These are phyloP conservation scores for Cosmopolites sordidus DNA, from an alignment of 2,888 invertebrate genomes.

Conservation along the genomic window DNA sequence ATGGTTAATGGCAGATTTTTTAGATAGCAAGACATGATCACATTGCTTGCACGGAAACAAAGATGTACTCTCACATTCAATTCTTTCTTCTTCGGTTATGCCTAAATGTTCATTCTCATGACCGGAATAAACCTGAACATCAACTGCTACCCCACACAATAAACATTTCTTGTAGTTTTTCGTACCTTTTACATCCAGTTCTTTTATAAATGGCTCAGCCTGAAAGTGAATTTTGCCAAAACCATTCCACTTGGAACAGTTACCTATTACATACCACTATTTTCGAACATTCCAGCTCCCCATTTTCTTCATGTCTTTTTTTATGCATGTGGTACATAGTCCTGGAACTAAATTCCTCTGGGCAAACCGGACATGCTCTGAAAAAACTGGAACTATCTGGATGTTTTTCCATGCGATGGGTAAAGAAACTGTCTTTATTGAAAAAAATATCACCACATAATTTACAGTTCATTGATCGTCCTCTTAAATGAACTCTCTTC, in stretches of 20 bases:
- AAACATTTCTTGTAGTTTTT: constrained; percentile 5
- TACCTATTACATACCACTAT: too few species aligned
- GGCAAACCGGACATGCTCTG: constrained; percentile 9
- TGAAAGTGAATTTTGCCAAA: too few species aligned
- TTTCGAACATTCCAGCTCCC: neutral
- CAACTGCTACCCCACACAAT: constrained; percentile 6
- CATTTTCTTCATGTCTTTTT: constrained; percentile 8
- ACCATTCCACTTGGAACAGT: too few species aligned
- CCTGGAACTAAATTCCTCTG: constrained; percentile 8
- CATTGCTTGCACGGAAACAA: constrained; percentile 5
- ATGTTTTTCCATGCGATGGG: constrained; percentile 9
- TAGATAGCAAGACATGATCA: constrained; percentile 1
- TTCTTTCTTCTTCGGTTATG: neutral
- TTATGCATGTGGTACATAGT: constrained; percentile 1
- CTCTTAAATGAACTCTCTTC: constrained; percentile 6
- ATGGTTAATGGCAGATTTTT: constrained; percentile 1
- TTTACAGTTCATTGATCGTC: constrained; percentile 4
- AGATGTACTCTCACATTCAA: constrained; percentile 4
- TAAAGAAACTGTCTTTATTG: constrained; percentile 3
- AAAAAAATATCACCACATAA: constrained; percentile 6
- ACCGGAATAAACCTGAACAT: neutral
- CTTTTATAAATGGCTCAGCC: too few species aligned
- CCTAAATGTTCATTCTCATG: constrained; percentile 7
- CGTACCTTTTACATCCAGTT: too few species aligned
- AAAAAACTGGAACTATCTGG: constrained; percentile 5